Evolutionary conservation across 2,888 invertebrate genomes (phyloP), one percentile per base, ranked within the genome.

Genomic region (Hydropsyche betteni): DNA sequence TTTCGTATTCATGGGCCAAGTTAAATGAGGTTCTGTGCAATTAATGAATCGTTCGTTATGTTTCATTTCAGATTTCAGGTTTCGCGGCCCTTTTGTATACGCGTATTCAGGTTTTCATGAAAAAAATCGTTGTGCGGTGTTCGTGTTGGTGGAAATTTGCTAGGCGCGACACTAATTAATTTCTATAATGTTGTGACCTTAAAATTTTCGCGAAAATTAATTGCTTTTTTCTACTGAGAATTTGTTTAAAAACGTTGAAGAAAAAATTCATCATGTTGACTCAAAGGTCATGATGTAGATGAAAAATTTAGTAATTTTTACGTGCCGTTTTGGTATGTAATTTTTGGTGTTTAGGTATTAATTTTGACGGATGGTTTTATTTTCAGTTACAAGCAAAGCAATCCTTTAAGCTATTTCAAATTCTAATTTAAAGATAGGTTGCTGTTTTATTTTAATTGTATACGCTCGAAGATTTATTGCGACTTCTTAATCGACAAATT

Each of bases 271-370:
- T 53, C 14, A 24, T 16, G 58, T n/a, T 58, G 16, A 16, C 58
- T 14, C 16, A 16, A 58, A 58, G 58, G 58, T 58, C 58, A 24
- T 8, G 5, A 58, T 16, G 5, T 58, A 3, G 24, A 36, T n/a
- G 64, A 36, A 64, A 64, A 64, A 64, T 64, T 64, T 36, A 64
- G 36, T 64, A 64, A 64, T 36, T 64, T 64, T 5, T 61, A 8
- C 64, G 36, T n/a, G 64, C 36, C 64, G 16, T 58, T 7, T 58
- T 58, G 14, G 24, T 16, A 5, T 58, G 8, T 58, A 58, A 58
- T 58, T 58, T 58, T 12, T 58, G 8, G 24, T 24, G 24, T 24
- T 24, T 24, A 24, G 24, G 24, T 24, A 24, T 24, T 24, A 24
- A 24, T 24, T 24, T 24, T 24, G 24, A 24, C 24, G 24, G 24